Evolutionary conservation across 2,797 vertebrate genomes (phyloP).

Genomic region (Phalloptychus januarius): DNA sequence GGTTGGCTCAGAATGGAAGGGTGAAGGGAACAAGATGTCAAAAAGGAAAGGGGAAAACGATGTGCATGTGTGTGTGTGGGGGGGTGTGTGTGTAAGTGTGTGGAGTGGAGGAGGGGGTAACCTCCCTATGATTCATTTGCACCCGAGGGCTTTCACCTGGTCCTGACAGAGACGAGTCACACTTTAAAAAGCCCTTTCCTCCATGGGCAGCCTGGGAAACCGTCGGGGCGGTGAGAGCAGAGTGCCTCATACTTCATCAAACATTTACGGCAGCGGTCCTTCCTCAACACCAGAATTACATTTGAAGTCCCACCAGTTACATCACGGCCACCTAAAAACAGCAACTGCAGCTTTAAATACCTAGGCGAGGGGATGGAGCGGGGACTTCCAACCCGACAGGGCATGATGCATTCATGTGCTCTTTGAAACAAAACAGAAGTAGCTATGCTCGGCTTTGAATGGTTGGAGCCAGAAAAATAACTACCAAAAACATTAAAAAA

Average conservation of each 20-base stretch:
- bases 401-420: constrained; percentile 9
- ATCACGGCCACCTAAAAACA: constrained; percentile 58
- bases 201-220: constrained; percentile 38
- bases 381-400: constrained; percentile 24
- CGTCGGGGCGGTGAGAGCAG: constrained; percentile 41
- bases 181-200: constrained; percentile 58
- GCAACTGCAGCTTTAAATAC: constrained; percentile 64
- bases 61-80: background rate
- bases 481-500: background rate
- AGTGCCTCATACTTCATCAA: constrained; percentile 71
- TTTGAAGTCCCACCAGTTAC: constrained; percentile 73
- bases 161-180: constrained; percentile 33
- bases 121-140: constrained; percentile 49
- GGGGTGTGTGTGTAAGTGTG: background rate
- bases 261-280: constrained; percentile 72
- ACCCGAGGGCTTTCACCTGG: constrained; percentile 65
- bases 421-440: background rate
- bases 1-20: constrained; percentile 13
- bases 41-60: constrained; percentile 10
- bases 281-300: constrained; percentile 67
- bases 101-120: background rate
- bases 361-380: constrained; percentile 12
- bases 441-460: background rate
- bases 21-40: constrained; percentile 14
- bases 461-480: background rate